Evolutionary conservation across 2,888 invertebrate species (phyloP), one percentile per base, ranked within the genome.

Genomic region (Eupithecia subfuscata): DNA sequence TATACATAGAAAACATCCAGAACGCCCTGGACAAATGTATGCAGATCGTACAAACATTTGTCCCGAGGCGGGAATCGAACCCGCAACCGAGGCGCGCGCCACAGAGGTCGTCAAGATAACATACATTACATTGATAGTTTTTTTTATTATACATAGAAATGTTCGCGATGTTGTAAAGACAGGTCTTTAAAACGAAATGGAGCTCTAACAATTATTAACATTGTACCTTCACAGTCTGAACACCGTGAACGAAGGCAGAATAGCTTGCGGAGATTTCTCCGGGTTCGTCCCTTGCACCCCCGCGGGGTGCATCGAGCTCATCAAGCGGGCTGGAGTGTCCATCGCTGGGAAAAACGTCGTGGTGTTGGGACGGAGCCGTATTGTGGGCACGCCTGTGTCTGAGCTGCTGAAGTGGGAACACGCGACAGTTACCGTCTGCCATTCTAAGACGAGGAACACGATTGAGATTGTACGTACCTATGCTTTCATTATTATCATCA

Each of bases 281-380:
- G 98, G 98, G 64, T 99, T 99, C 89, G 90, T 99, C 70, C 99
- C 99, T 0, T 99, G 99, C 90, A 99, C 99, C 0, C 99, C 99
- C 0, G 97, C 97, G 80, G 99, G 99, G 4, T 98, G 98, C 87
- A 95, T 99, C 78, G 98, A 99, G 88, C 96, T 99, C 11, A 98
- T 98, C 83, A 97, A 97, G 89, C 96, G 96, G 79, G 96, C 97
- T 69, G 98, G 98, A 1, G 95, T 97, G 0, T 84, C 96, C 81
- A 97, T 99, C 71, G 96, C 96, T 63, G 99, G 99, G 7, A 97
- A 97, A 76, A 96, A 96, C 79, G 99, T 98, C 3, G 99, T 99
- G 5, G 99, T 99, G 25, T 90, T 99, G 63, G 99, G 99, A 0
- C 96, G 99, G 82, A 99, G 99, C 90, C 99, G 99, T 93, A 99